These are phyloP conservation scores for Psittacula derbiana DNA, from an alignment of 2,797 vertebrate species.

Conservation along the genomic window DNA sequence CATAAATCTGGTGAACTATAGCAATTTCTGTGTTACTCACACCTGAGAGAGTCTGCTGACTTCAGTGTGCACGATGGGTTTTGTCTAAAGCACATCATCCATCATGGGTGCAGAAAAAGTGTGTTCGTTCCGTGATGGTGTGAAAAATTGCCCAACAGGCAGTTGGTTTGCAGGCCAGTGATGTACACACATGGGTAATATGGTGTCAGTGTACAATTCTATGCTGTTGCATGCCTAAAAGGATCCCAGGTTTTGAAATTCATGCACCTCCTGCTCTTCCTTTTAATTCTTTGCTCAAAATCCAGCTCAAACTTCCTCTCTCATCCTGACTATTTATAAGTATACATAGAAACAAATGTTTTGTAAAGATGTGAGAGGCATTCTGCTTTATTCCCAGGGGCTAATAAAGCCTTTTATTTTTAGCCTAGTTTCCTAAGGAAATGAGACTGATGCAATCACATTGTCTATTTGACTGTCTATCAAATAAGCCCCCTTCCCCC, in stretches of 20 bases:
- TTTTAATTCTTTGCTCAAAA: slow-evolving; percentile 39
- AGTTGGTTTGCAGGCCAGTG: not conserved
- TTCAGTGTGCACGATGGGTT: not conserved
- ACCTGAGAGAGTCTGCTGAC: not conserved
- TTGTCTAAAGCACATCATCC: not conserved
- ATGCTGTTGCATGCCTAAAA: not conserved
- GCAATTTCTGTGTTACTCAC: not conserved
- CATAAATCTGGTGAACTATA: not conserved
- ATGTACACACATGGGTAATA: not conserved
- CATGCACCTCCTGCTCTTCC: not conserved
- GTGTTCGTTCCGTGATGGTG: not conserved
- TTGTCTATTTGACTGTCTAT: slow-evolving; percentile 65
- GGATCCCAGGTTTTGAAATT: not conserved
- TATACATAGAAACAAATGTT: slow-evolving; percentile 48
- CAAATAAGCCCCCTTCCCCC: not conserved
- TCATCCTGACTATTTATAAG: slow-evolving; percentile 59
- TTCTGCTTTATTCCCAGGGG: slow-evolving; percentile 59
- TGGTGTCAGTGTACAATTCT: not conserved
- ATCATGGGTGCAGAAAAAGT: not conserved
- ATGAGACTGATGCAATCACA: slow-evolving; percentile 63
- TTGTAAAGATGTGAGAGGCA: slow-evolving; percentile 62
- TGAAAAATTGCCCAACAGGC: not conserved
- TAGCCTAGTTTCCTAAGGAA: slow-evolving; percentile 67
- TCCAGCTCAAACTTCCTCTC: slow-evolving; percentile 58
- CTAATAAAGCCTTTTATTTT: slow-evolving; percentile 64